These are phyloP conservation scores for Schizaphis graminum DNA, from an alignment of 2,888 invertebrate genomes.

Conservation along the genomic window DNA sequence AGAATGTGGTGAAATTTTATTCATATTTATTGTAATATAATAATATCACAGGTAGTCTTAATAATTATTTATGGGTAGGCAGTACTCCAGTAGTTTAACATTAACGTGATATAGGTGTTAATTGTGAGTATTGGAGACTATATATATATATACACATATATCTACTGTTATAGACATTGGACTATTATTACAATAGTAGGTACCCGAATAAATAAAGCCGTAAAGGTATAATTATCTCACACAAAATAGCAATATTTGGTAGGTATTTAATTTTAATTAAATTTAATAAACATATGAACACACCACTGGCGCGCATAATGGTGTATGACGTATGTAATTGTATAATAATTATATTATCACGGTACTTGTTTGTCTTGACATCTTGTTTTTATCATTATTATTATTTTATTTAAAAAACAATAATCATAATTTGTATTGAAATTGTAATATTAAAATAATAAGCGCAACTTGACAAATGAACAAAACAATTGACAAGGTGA, in stretches of 20 bases:
- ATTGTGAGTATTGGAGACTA: neutral
- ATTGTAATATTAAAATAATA: neutral
- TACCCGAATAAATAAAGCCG: neutral
- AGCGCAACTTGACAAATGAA: neutral
- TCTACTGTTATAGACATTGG: neutral
- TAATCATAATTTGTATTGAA: neutral
- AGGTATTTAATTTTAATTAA: neutral
- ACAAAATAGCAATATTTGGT: neutral
- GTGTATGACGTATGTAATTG: neutral
- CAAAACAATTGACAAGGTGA: neutral
- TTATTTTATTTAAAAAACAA: neutral
- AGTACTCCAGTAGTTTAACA: neutral
- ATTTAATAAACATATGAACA: neutral
- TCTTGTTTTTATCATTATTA: neutral
- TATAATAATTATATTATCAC: neutral
- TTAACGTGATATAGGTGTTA: neutral
- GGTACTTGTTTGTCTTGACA: neutral
- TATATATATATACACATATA: no score
- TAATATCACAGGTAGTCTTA: neutral
- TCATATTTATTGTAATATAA: neutral
- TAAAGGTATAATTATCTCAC: neutral
- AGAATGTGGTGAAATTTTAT: neutral
- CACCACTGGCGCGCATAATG: neutral
- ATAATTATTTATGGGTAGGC: neutral
- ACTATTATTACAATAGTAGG: neutral